Evolutionary conservation across 1,140 invertebrate genomes (phyloP).

Genomic region (Venustaconcha ellipsiformis): DNA sequence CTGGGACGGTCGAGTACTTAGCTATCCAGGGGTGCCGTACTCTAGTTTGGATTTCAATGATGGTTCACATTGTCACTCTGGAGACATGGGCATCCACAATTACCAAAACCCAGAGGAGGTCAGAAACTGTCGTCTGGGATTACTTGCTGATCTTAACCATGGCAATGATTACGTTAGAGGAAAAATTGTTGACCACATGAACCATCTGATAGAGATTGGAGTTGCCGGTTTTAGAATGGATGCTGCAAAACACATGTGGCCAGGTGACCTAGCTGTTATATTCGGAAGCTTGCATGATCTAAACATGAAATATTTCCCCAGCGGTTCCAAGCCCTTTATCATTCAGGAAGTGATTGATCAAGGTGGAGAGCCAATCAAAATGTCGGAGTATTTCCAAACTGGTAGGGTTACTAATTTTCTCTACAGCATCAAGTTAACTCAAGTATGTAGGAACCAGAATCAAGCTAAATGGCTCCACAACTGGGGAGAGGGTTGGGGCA

Average conservation of each 20-base stretch:
- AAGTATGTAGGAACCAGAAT: slow-evolving; percentile 49
- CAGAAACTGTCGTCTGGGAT: slow-evolving; percentile 80
- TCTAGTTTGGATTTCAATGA: slow-evolving; percentile 64
- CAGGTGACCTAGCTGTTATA: slow-evolving; percentile 50
- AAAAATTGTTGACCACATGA: slow-evolving; percentile 68
- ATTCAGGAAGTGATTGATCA: slow-evolving; percentile 87
- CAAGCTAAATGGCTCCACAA: slow-evolving; percentile 57
- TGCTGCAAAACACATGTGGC: slow-evolving; percentile 67
- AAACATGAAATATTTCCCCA: slow-evolving; percentile 56
- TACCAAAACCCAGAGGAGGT: slow-evolving; percentile 63
- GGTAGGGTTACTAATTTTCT: slow-evolving; percentile 82
- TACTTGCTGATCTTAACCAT: slow-evolving; percentile 82
- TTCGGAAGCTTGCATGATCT: slow-evolving; percentile 72
- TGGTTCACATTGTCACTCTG: slow-evolving; percentile 58
- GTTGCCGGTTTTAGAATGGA: slow-evolving; percentile 77
- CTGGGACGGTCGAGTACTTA: slow-evolving; percentile 63
- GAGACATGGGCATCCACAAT: slow-evolving; percentile 64
- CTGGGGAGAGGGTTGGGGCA: slow-evolving; percentile 61
- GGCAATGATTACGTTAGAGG: slow-evolving; percentile 76
- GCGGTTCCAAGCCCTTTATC: slow-evolving; percentile 66
- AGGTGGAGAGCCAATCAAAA: slow-evolving; percentile 78
- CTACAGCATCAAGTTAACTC: slow-evolving; percentile 71
- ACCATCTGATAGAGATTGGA: slow-evolving; percentile 77
- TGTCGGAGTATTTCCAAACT: slow-evolving; percentile 70
- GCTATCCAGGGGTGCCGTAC: slow-evolving; percentile 73